A percentile compares a stretch with the other conserved stretches of the same genome.
Evolutionary conservation across 2,888 invertebrate species (phyloP).

Genomic region (Rhagium mordax): DNA sequence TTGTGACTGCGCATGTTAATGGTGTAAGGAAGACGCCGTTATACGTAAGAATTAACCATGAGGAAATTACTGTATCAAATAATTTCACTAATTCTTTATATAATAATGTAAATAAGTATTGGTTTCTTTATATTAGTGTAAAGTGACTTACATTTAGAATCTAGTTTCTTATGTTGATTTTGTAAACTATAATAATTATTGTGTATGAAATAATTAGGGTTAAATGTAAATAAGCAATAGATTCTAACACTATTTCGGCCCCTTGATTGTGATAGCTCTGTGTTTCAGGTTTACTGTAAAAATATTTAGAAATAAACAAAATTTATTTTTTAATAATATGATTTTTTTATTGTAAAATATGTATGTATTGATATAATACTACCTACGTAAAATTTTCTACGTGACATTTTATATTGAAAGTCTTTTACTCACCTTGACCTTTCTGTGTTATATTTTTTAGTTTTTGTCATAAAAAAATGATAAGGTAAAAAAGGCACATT

Average conservation of each 20-base stretch:
- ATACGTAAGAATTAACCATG: constrained; percentile 11
- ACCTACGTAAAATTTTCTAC: too few species aligned
- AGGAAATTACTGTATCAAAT: constrained; percentile 25
- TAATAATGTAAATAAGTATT: constrained; percentile 25
- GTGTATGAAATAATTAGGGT: constrained; percentile 20
- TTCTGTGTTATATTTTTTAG: too few species aligned
- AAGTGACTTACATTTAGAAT: constrained; percentile 21
- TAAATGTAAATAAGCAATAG: constrained; percentile 35
- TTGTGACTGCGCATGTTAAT: constrained; percentile 81
- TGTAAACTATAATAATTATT: constrained; percentile 27
- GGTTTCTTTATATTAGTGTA: constrained; percentile 27
- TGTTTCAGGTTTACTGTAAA: constrained; percentile 30
- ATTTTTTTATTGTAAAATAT: too few species aligned
- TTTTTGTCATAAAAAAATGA: too few species aligned
- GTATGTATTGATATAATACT: too few species aligned
- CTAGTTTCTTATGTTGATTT: constrained; percentile 21
- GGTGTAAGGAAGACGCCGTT: neutral
- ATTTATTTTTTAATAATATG: constrained; percentile 40
- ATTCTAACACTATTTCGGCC: constrained; percentile 28
- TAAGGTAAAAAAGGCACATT: too few species aligned
- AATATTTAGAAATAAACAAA: constrained; percentile 33
- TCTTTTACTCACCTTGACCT: too few species aligned
- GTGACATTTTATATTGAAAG: too few species aligned
- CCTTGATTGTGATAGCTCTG: constrained; percentile 29
- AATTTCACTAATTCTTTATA: constrained; percentile 33